These are phyloP conservation scores for Hyalella azteca DNA, from an alignment of 2,888 invertebrate species.

Conservation along the genomic window DNA sequence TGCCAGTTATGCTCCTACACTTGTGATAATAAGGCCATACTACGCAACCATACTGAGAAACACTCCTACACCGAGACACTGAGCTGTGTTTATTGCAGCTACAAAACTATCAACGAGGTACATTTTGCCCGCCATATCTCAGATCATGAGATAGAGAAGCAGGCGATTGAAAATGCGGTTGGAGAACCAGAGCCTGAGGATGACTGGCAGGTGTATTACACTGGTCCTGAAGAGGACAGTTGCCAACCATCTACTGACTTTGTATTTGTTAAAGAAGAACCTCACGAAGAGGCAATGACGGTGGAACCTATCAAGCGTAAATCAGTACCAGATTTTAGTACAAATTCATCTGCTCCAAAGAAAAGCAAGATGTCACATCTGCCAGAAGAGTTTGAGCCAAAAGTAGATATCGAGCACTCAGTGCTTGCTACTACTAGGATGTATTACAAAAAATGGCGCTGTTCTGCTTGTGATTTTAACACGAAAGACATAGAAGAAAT, in stretches of 20 bases:
- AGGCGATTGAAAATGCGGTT: neutral
- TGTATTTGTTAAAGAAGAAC: too few relatives aligned
- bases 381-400: too few relatives aligned
- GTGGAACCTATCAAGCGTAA: too few relatives aligned
- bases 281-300: too few relatives aligned
- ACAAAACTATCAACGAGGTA: neutral
- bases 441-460: neutral
- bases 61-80: neutral
- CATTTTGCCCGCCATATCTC: neutral
- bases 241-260: neutral
- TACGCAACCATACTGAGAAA: neutral
- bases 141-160: constrained; percentile 12
- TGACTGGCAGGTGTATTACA: constrained; percentile 14
- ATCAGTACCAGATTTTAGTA: too few relatives aligned
- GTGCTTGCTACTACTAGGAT: too few relatives aligned
- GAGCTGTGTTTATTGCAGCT: neutral
- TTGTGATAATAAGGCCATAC: neutral
- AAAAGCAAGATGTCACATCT: neutral
- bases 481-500: neutral
- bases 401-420: too few relatives aligned
- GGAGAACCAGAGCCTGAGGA: neutral
- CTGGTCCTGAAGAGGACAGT: neutral
- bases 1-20: constrained; percentile 18
- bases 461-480: neutral
- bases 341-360: neutral